These are phyloP conservation scores for Microcebus griseorufus DNA, from an alignment of 2,113 vertebrate species.

Conservation along the genomic window DNA sequence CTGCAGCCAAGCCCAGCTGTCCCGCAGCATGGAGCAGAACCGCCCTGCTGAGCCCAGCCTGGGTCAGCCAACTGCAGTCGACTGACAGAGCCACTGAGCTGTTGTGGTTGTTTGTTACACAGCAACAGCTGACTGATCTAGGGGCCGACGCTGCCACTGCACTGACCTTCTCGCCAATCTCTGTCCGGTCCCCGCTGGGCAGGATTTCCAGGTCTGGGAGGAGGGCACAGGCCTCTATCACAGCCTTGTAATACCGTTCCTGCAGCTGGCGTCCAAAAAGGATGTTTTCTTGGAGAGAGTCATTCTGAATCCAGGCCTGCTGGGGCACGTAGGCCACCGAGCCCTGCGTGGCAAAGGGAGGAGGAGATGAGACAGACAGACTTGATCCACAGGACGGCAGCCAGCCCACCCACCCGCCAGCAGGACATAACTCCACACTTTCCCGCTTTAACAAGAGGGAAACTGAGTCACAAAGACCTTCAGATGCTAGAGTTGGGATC, in stretches of 20 bases:
- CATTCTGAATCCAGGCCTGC: conserved; percentile 98
- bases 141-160: neutral
- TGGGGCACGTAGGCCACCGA: conserved; percentile 95
- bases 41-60: neutral
- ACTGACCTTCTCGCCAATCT: conserved; percentile 97
- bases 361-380: neutral
- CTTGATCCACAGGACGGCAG: neutral
- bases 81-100: neutral
- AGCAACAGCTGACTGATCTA: too few relatives aligned
- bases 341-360: conserved; percentile 84
- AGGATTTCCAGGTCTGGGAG: conserved; percentile 93
- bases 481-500: neutral
- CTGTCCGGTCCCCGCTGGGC: conserved; percentile 92
- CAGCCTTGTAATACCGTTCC: conserved; percentile 87
- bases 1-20: neutral
- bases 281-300: conserved; percentile 93
- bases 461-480: neutral
- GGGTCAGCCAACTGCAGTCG: neutral
- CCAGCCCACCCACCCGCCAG: fast-evolving
- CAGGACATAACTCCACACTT: too few relatives aligned
- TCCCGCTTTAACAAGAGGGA: neutral
- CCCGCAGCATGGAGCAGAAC: fast-evolving
- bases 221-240: conserved; percentile 93
- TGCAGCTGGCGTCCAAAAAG: conserved; percentile 90
- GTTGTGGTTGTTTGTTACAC: neutral